Evolutionary conservation across 2,797 vertebrate genomes (phyloP).

Genomic region (Aphelocoma californica): DNA sequence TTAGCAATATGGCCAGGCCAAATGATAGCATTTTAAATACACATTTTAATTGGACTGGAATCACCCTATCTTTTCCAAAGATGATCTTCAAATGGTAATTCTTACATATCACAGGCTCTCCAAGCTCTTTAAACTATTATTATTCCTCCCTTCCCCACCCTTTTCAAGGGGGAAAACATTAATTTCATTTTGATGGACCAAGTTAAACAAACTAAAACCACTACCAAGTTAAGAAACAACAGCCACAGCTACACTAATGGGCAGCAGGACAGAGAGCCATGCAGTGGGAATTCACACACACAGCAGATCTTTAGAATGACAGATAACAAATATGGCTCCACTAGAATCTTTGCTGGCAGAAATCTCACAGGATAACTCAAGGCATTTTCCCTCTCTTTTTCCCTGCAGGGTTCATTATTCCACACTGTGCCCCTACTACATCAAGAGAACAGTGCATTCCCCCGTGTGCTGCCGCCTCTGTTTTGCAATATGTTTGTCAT

Average conservation of each 20-base stretch:
- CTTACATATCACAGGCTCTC: not conserved
- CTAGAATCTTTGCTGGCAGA: not conserved
- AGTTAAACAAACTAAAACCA: not conserved
- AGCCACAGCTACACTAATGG: not conserved
- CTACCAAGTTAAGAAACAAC: not conserved
- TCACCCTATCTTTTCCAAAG: not conserved
- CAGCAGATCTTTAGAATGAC: not conserved
- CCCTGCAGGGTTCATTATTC: constrained; percentile 58
- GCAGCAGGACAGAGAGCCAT: not conserved
- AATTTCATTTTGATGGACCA: not conserved
- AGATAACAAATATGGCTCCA: constrained; percentile 4
- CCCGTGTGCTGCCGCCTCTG: not conserved
- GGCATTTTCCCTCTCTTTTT: not conserved
- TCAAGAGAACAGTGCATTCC: not conserved
- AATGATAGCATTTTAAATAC: not conserved
- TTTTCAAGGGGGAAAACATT: not conserved
- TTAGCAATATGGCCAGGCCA: not conserved
- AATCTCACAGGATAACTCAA: constrained; percentile 9
- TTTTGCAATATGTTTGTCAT: not conserved
- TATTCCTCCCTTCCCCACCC: not conserved
- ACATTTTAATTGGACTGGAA: not conserved
- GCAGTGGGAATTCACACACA: not conserved
- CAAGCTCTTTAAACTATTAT: not conserved
- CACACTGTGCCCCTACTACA: not conserved
- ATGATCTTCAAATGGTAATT: not conserved